Conservation (phyloP, 1,140 invertebrate species). For the Dicyema japonicum region DNA sequence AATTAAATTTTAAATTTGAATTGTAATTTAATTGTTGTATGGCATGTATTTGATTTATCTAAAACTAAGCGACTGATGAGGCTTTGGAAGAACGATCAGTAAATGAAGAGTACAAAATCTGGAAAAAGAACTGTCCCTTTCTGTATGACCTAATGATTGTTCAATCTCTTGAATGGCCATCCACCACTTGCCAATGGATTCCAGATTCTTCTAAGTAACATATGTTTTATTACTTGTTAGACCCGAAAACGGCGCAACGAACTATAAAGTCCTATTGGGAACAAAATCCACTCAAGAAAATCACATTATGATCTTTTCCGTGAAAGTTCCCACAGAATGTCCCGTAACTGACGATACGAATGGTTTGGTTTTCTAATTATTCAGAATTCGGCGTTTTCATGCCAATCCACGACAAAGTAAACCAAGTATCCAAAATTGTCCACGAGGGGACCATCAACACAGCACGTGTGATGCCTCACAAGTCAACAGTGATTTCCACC, state of each 20-base stretch:
- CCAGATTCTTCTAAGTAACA: constrained; percentile 57
- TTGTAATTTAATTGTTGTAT: too few relatives aligned
- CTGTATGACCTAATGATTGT: constrained; percentile 22
- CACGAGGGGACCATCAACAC: constrained; percentile 4
- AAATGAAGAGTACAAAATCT: constrained; percentile 85
- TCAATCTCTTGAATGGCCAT: constrained; percentile 25
- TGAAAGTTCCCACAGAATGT: too few relatives aligned
- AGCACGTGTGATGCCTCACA: constrained; percentile 5
- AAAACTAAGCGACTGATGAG: too few relatives aligned
- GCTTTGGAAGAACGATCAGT: constrained; percentile 53
- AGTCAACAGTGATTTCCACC: constrained; percentile 3
- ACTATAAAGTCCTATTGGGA: too few relatives aligned
- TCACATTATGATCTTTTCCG: too few relatives aligned
- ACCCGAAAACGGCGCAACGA: too few relatives aligned
- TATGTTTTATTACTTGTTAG: too few relatives aligned
- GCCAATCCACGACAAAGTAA: constrained; percentile 88
- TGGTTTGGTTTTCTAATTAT: constrained; percentile 8
- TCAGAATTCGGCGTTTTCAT: constrained; percentile 94
- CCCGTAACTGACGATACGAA: too few relatives aligned
- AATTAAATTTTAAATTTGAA: too few relatives aligned
- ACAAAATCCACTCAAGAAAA: too few relatives aligned
- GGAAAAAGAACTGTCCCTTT: constrained; percentile 23
- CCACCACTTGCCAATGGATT: constrained; percentile 88
- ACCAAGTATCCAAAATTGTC: constrained; percentile 48
- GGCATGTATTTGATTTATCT: too few relatives aligned